Base-by-base conservation (phyloP, 2,113 vertebrate species). In the Triplophysa siluroides region DNA sequence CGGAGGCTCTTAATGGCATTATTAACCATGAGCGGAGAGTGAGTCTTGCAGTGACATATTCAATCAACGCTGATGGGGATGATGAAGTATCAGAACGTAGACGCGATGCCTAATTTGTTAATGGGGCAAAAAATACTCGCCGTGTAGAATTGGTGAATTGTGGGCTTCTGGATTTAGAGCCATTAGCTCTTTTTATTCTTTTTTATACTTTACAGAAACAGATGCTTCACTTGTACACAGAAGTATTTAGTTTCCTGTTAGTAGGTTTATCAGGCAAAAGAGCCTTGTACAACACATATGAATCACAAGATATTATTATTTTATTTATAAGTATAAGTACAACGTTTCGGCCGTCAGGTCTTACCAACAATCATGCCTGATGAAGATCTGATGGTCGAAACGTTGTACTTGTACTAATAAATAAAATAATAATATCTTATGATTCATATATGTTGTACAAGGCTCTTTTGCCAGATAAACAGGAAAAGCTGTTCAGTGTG, bases 1-100 rank as follows among this genome's bases (percentile, higher is more conserved):
- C 14, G 12, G 58, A 82, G 73, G 24, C 67, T 63, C 50, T 14
- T 84, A 76, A 84, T 81, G 70, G 58, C 18, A 29, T 74, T 76
- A 81, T 76, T 79, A 84, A 84, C 76, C 75, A 78, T 21, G 79
- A 33, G 72, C 69, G 16, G 75, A 60, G n/a, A 60, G n/a, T 4
- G 52, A 73, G 78, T 54, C 74, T 45, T 38, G 47, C 60, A 66
- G 23, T 65, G 66, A 77, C 68, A 33, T 56, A 71, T 54, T 63
- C 69, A 68, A 75, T 83, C 63, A 66, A 41, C 67, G 23, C 38
- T 56, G 61, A 63, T 18, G 24, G 24, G 14, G 24, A 65, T 33
- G 19, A 61, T 70, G 41, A 79, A 76, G 54, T 63, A 64, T 66
- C 78, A 21, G 60, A 63, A 74, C 18, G 23, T 65, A 45, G 56